A percentile compares a stretch with the other conserved stretches of the same genome.
Conservation (phyloP, 2,888 invertebrate species). For the Cancer borealis region DNA sequence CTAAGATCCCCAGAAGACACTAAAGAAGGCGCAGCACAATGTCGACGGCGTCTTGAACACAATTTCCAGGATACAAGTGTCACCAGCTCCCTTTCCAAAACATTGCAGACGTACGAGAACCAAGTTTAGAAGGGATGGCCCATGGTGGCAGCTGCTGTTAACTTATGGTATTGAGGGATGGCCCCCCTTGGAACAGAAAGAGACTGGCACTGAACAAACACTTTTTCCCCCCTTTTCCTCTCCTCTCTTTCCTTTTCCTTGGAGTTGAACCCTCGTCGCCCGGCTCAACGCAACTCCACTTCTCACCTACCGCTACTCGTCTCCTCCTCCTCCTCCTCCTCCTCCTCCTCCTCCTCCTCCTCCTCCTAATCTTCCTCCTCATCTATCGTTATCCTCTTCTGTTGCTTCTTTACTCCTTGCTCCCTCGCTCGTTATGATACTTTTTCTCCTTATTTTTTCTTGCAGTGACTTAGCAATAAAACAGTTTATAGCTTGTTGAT, state of each 20-base stretch:
- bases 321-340: background rate
- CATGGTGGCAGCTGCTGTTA: slow-evolving; percentile 60
- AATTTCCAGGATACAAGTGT: slow-evolving; percentile 65
- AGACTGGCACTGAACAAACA: slow-evolving; percentile 53
- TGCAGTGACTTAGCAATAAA: slow-evolving; percentile 26
- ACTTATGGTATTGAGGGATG: slow-evolving; percentile 61
- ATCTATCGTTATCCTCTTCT: slow-evolving; percentile 11
- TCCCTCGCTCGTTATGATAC: background rate
- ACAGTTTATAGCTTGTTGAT: slow-evolving; percentile 1
- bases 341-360: background rate
- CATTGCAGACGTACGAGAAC: slow-evolving; percentile 48
- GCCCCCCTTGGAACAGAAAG: slow-evolving; percentile 40
- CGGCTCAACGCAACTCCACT: background rate
- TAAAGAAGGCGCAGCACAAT: slow-evolving; percentile 48
- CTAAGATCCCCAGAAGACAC: slow-evolving; percentile 57
- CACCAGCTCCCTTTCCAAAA: slow-evolving; percentile 65
- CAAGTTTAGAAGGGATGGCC: slow-evolving; percentile 63
- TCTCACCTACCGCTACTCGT: background rate
- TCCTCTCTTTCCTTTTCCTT: background rate
- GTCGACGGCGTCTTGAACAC: slow-evolving; percentile 49
- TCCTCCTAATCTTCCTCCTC: background rate
- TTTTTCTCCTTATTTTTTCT: background rate
- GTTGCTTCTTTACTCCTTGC: background rate
- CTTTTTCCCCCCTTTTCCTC: slow-evolving; percentile 39
- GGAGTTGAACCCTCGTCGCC: background rate